These are phyloP conservation scores for Amazona guildingii DNA, from an alignment of 2,113 vertebrate genomes.

Conservation along the genomic window DNA sequence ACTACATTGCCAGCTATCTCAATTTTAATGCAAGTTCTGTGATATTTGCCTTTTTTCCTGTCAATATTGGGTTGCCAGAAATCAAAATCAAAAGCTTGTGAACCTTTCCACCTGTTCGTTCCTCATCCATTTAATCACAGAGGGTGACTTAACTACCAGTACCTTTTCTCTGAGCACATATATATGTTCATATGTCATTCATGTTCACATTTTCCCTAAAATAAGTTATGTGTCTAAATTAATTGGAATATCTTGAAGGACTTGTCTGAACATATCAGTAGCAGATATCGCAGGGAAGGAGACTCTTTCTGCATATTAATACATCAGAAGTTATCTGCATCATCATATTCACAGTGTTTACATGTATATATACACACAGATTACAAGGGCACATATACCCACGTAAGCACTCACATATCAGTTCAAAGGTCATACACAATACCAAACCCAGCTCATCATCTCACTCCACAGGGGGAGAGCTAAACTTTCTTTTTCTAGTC, in stretches of 20 bases:
- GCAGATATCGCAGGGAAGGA: background rate
- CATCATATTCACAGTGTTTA: background rate
- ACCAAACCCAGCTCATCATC: background rate
- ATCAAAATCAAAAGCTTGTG: background rate
- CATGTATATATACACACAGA: background rate
- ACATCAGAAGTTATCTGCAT: background rate
- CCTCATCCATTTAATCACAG: background rate
- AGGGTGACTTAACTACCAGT: background rate
- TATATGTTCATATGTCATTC: background rate
- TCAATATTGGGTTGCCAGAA: background rate
- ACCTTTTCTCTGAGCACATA: background rate
- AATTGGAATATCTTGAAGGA: background rate
- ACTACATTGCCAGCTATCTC: background rate
- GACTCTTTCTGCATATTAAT: background rate
- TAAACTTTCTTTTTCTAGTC: background rate
- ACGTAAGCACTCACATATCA: background rate
- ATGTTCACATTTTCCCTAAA: background rate
- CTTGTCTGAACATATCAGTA: background rate
- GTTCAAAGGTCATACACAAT: rapidly evolving
- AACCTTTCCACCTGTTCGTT: background rate
- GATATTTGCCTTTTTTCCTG: background rate
- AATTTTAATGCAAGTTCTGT: background rate
- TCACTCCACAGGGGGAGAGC: background rate
- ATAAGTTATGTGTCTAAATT: background rate
- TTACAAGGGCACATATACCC: too few species aligned